phyloP scores from a whole-genome alignment of 2,797 vertebrate genomes.

The Ptychobarbus kaznakovi region DNA sequence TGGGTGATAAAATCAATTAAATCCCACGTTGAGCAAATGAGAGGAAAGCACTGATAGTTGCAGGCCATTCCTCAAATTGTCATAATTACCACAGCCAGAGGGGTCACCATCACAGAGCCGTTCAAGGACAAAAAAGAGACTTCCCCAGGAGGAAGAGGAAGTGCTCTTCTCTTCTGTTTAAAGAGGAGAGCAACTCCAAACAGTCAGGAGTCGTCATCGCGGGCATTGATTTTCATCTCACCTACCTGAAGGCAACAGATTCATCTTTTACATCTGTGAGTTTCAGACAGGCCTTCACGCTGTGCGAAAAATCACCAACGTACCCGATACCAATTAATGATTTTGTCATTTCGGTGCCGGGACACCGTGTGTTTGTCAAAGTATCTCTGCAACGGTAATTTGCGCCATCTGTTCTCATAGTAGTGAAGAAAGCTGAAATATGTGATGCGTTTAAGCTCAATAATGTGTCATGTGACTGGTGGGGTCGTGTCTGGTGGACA shows the following conservation, averaged over 20 bases:
- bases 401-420: slow-evolving; percentile 90
- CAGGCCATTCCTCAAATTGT: slow-evolving; percentile 62
- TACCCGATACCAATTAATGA: slow-evolving; percentile 91
- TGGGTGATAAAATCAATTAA: slow-evolving; percentile 57
- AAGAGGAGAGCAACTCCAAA: slow-evolving; percentile 68
- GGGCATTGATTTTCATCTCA: slow-evolving; percentile 81
- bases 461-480: slow-evolving; percentile 79
- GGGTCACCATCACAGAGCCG: slow-evolving; percentile 63
- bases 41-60: slow-evolving; percentile 60
- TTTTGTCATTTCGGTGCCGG: slow-evolving; percentile 89
- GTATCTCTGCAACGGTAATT: slow-evolving; percentile 86
- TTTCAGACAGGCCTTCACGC: slow-evolving; percentile 87
- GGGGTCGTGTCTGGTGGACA: slow-evolving; percentile 94
- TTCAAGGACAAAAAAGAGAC: slow-evolving; percentile 77
- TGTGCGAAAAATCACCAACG: slow-evolving; percentile 82
- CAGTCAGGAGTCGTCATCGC: slow-evolving; percentile 69
- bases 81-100: slow-evolving; percentile 64
- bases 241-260: slow-evolving; percentile 87
- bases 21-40: slow-evolving; percentile 55
- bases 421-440: slow-evolving; percentile 66
- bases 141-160: slow-evolving; percentile 54
- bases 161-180: slow-evolving; percentile 54
- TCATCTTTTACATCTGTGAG: slow-evolving; percentile 84
- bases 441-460: slow-evolving; percentile 63
- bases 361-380: slow-evolving; percentile 82